These are phyloP conservation scores for Adoxophyes honmai DNA, from an alignment of 1,140 invertebrate genomes.

Conservation along the genomic window DNA sequence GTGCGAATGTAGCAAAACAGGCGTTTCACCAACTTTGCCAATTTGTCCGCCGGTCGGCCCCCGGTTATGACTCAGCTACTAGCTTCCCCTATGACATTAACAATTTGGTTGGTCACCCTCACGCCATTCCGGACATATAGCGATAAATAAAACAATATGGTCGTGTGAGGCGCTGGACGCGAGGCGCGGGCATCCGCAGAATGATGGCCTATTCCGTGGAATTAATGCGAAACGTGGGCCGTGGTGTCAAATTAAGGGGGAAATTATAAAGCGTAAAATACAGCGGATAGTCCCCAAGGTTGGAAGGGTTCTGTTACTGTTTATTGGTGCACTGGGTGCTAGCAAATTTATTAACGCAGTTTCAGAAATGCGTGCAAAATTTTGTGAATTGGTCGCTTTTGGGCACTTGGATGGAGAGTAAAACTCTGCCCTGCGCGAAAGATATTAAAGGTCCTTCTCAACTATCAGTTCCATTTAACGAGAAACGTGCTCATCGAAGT, in stretches of 20 bases:
- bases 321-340: too few relatives aligned
- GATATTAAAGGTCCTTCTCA: too few relatives aligned
- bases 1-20: not conserved
- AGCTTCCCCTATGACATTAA: conserved; percentile 10
- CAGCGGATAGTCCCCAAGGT: too few relatives aligned
- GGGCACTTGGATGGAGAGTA: too few relatives aligned
- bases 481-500: too few relatives aligned
- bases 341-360: too few relatives aligned
- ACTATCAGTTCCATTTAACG: too few relatives aligned
- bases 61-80: conserved; percentile 9
- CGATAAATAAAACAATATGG: conserved; percentile 6
- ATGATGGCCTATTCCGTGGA: not conserved
- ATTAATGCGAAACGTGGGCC: not conserved
- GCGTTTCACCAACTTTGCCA: not conserved
- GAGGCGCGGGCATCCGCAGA: not conserved
- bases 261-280: not conserved
- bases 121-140: not conserved
- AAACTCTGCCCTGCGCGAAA: too few relatives aligned
- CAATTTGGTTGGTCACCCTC: not conserved
- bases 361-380: too few relatives aligned
- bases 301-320: too few relatives aligned
- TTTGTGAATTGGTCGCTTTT: too few relatives aligned
- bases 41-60: not conserved
- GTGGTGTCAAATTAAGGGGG: not conserved
- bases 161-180: not conserved